phyloP scores from a whole-genome alignment of 2,797 vertebrate genomes.

The Atherinosoma microstoma region DNA sequence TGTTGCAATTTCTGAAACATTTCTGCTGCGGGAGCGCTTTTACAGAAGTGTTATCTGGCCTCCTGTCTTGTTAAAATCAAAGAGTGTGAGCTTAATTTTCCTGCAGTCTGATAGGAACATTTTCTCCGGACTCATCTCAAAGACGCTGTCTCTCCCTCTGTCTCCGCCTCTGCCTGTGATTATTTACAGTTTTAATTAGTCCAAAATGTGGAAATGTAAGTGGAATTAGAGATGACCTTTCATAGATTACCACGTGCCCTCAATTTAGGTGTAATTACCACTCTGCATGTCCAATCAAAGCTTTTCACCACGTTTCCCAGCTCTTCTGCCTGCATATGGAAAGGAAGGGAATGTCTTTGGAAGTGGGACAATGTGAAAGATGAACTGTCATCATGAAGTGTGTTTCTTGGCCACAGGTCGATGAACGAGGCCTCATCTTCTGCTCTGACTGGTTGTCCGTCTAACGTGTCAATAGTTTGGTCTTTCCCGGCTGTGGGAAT shows the following conservation, averaged over 20 bases:
- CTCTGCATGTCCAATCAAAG: constrained; percentile 64
- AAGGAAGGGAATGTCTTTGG: constrained; percentile 35
- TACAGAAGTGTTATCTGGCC: constrained; percentile 51
- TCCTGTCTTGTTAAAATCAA: constrained; percentile 71
- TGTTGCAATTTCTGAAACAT: constrained; percentile 51
- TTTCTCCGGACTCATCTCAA: constrained; percentile 51
- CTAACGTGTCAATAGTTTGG: constrained; percentile 28
- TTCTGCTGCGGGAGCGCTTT: constrained; percentile 60
- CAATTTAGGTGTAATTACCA: constrained; percentile 83
- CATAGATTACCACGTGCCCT: constrained; percentile 81
- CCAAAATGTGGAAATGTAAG: constrained; percentile 80
- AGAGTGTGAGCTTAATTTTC: constrained; percentile 70
- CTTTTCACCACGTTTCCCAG: constrained; percentile 34
- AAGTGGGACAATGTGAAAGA: constrained; percentile 40
- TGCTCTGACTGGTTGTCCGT: constrained; percentile 45
- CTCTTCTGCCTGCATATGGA: constrained; percentile 16
- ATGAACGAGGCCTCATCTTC: constrained; percentile 18
- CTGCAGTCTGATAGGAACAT: constrained; percentile 52
- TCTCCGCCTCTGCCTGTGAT: constrained; percentile 59
- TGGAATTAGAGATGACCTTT: constrained; percentile 82
- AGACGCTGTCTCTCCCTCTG: constrained; percentile 25
- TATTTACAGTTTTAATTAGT: constrained; percentile 85
- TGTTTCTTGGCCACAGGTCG: constrained; percentile 57
- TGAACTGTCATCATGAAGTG: constrained; percentile 45
- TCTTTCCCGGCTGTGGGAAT: constrained; percentile 47